A percentile compares a stretch with the other conserved stretches of the same genome.
Evolutionary conservation across 1,140 invertebrate genomes (phyloP).

Genomic region (Eurosta solidaginis): DNA sequence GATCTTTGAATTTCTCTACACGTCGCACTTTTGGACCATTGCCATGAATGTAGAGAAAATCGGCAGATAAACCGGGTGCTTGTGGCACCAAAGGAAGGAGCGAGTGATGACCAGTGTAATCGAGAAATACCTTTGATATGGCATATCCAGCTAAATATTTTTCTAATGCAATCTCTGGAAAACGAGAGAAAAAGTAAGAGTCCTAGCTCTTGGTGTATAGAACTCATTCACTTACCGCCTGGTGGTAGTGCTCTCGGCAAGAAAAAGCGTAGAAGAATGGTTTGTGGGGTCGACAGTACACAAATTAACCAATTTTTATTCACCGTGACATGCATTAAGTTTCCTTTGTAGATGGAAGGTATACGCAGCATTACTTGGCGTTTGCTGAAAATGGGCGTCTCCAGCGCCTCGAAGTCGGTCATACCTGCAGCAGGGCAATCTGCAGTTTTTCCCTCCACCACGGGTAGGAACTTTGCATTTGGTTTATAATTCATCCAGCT

Average conservation of each 20-base stretch:
- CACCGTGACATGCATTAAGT: conserved; percentile 79
- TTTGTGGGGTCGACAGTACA: conserved; percentile 84
- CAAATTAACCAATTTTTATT: conserved; percentile 82
- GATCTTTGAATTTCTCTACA: conserved; percentile 71
- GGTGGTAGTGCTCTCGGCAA: conserved; percentile 76
- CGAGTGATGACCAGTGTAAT: conserved; percentile 85
- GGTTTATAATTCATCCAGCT: conserved; percentile 15
- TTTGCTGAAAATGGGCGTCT: conserved; percentile 78
- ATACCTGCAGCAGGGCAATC: not conserved
- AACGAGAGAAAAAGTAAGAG: conserved; percentile 24
- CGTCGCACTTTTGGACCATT: conserved; percentile 70
- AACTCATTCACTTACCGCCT: conserved; percentile 68
- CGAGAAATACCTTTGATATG: conserved; percentile 77
- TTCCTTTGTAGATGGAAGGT: conserved; percentile 62
- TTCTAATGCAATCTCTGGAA: conserved; percentile 66
- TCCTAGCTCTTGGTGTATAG: not conserved
- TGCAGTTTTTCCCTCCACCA: not conserved
- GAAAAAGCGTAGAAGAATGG: conserved; percentile 82
- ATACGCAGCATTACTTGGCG: conserved; percentile 80
- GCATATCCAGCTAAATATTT: conserved; percentile 68
- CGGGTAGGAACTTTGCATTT: conserved; percentile 24
- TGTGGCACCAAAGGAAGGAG: conserved; percentile 74
- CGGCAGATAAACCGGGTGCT: conserved; percentile 68
- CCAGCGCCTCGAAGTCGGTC: conserved; percentile 42
- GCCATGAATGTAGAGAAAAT: conserved; percentile 78